Base-by-base conservation (phyloP, 2,113 vertebrate species). In the Melanocharis versteri region DNA sequence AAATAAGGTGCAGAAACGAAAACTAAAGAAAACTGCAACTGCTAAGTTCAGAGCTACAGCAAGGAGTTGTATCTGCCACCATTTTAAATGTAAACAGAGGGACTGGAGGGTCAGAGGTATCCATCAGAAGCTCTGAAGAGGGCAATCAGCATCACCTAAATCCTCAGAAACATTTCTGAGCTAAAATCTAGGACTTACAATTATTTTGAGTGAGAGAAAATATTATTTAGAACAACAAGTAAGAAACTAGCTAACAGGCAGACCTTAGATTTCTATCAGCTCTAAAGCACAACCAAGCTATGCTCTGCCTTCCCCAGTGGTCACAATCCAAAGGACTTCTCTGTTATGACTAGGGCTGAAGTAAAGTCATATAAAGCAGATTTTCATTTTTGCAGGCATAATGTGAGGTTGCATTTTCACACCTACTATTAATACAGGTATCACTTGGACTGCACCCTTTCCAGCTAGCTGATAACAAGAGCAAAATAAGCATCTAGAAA, bases 1-100 rank as follows among this genome's bases (percentile, higher is more conserved):
- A 94, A 92, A 87, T 61, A 93, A 90, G 45, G 56, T 79, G 48
- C 28, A 94, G 83, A 88, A 95, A 90, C 4, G 23, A 82, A 96
- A 96, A 73, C 9, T 28, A 77, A 86, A 90, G 68, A 88, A 92
- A 95, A 90, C 10, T 75, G 60, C 51, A 92, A 37, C 30, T 24
- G 14, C 40, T 50, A 56, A 77, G 6, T 61, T 81, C 72, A 89
- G 56, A 91, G 28, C 22, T 61, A 64, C 61, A 76, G 23, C 20
- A 68, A 71, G 35, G 44, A 81, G n/a, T 68, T 83, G 27, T 15
- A 37, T 64, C 75, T 95, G 40, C 20, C 60, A 84, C 22, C 11
- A n/a, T 65, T 75, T 89, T 39, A 78, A 72, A 88, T 65, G 70
- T 18, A 92, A 83, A 68, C 18, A 83, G 71, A 82, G 17, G 14